Base-by-base conservation (phyloP, 2,888 invertebrate species). In the Spicauda simplicius region DNA sequence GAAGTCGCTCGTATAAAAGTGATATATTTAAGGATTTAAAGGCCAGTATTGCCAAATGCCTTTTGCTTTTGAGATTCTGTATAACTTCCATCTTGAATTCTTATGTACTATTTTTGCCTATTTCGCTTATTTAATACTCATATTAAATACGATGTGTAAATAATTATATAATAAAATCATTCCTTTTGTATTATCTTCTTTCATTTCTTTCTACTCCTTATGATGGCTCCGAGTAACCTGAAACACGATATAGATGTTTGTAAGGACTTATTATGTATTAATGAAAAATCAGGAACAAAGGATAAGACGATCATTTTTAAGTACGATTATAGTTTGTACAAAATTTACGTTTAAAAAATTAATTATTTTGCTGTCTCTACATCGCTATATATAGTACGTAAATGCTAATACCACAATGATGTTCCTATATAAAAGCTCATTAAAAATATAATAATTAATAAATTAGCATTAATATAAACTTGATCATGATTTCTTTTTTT, bases 31-130 rank as follows among this genome's bases (percentile, higher is more conserved):
- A 56, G 55, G 55, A 56, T 55, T 7, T 18, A 55, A 52, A 16
- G 65, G 58, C 68, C 64, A 70, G 68, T 64, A 67, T 41, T 62
- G 70, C 70, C 71, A 71, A 71, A 70, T 68, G 63, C 54, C 69
- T 54, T 62, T 67, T 69, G 56, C 58, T 68, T 61, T 52, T 57
- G 5, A 54, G 59, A 53, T 68, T 37, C 50, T 68, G 52, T 64
- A 41, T 69, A 56, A 65, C 59, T 72, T 67, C 30, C 12, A 2
- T 20, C 61, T 53, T 25, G 25, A 41, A 11, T 41, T 16, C 45
- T 45, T 54, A 0, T 62, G 19, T 25, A n/a, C 7, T 37, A 16
- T 45, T 54, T 19, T 54, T 25, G 25, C 41, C 45, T 20, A 58
- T 18, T 45, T 20, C 45, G 58, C 58, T 58, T 62, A 19, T 41